These are phyloP conservation scores for Diplodus puntazzo DNA, from an alignment of 2,797 vertebrate species.

Conservation along the genomic window DNA sequence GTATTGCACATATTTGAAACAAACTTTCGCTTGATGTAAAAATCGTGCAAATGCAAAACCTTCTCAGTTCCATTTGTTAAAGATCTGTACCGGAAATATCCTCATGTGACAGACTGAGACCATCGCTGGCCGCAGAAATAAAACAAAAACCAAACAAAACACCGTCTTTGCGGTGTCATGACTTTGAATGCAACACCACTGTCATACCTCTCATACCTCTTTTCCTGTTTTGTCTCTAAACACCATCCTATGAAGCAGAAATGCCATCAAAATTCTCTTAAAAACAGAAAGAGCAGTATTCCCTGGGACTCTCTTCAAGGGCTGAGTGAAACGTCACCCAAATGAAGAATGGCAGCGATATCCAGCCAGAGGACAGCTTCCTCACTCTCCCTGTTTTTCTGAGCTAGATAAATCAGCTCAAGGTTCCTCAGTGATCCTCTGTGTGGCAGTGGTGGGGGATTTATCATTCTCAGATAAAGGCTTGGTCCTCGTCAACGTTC, in stretches of 20 bases:
- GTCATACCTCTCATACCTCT: neutral
- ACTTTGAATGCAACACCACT: neutral
- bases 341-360: constrained; percentile 83
- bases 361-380: constrained; percentile 84
- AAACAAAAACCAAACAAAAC: neutral
- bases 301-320: constrained; percentile 63
- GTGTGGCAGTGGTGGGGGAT: constrained; percentile 73
- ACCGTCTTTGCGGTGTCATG: neutral
- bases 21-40: neutral
- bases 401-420: constrained; percentile 84
- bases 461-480: constrained; percentile 85
- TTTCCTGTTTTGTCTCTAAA: constrained; percentile 35
- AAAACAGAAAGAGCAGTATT: constrained; percentile 55
- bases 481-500: constrained; percentile 70
- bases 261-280: constrained; percentile 35
- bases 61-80: neutral
- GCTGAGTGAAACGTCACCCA: constrained; percentile 82
- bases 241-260: constrained; percentile 39
- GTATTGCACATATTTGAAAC: no score
- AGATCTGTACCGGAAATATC: neutral
- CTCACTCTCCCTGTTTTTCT: constrained; percentile 76
- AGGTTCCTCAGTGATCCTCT: constrained; percentile 80
- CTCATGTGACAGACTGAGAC: neutral
- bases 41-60: neutral
- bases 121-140: neutral